These are phyloP conservation scores for Mimumesa dahlbomi DNA, from an alignment of 2,888 invertebrate genomes.

Conservation along the genomic window DNA sequence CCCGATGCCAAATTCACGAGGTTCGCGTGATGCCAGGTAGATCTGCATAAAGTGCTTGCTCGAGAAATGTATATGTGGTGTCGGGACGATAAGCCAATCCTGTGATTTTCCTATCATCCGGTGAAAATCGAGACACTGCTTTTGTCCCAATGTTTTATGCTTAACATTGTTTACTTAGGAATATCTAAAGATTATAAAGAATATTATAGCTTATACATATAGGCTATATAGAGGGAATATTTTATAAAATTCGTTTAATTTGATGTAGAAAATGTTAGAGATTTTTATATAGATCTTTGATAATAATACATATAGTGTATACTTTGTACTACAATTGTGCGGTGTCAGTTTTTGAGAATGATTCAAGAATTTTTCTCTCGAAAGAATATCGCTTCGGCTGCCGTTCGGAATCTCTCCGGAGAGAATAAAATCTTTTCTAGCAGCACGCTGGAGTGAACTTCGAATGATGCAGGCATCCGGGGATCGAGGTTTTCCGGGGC, in stretches of 20 bases:
- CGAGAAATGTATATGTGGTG: conserved; percentile 45
- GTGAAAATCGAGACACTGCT: conserved; percentile 58
- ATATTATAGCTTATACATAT: too few relatives aligned
- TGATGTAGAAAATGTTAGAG: too few relatives aligned
- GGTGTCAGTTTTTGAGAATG: not conserved
- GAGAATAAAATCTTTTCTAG: not conserved
- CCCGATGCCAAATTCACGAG: conserved; percentile 73
- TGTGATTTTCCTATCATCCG: conserved; percentile 56
- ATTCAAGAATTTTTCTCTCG: not conserved
- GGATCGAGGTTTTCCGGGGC: not conserved
- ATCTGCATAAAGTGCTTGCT: conserved; percentile 69
- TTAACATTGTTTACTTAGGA: too few relatives aligned
- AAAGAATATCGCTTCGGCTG: not conserved
- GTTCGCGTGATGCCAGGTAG: conserved; percentile 63
- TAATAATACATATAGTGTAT: too few relatives aligned
- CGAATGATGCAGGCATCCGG: not conserved
- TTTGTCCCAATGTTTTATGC: too few relatives aligned
- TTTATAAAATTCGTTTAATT: too few relatives aligned
- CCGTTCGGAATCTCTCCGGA: not conserved
- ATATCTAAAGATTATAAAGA: too few relatives aligned
- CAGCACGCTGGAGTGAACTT: conserved; percentile 4
- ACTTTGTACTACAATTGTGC: too few relatives aligned
- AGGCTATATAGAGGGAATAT: too few relatives aligned
- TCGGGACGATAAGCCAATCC: conserved; percentile 55
- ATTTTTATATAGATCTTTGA: too few relatives aligned